Conservation (phyloP, 1,140 invertebrate species). For the Lerema accius region DNA sequence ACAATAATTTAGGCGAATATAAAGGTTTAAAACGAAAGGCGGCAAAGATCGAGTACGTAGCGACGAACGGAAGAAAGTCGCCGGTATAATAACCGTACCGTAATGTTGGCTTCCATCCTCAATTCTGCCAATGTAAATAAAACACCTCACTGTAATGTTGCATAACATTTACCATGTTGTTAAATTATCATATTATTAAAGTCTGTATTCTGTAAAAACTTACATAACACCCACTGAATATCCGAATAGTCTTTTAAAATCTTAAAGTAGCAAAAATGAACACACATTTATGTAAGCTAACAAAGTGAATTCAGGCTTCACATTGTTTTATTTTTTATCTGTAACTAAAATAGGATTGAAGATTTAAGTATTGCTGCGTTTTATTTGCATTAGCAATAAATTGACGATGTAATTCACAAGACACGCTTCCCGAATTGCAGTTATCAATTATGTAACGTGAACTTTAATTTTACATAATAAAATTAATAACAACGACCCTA, state of each 20-base stretch:
- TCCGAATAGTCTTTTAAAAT: too few species aligned
- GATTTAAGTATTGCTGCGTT: too few species aligned
- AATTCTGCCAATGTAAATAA: too few species aligned
- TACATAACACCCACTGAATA: too few species aligned
- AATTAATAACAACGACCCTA: too few species aligned
- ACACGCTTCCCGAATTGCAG: too few species aligned
- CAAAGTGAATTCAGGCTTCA: background rate
- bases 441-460: background rate
- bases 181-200: too few species aligned
- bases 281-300: constrained; percentile 10
- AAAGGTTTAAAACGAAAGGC: constrained; percentile 22
- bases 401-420: background rate
- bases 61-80: constrained; percentile 17
- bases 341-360: background rate
- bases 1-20: constrained; percentile 14
- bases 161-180: too few species aligned
- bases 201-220: too few species aligned
- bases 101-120: background rate
- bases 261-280: too few species aligned
- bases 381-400: background rate
- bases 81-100: background rate
- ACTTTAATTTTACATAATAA: background rate
- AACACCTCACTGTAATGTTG: too few species aligned
- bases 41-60: constrained; percentile 5
- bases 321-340: constrained; percentile 2